These are phyloP conservation scores for Drosophila auraria DNA, from an alignment of 1,140 invertebrate genomes.

Conservation along the genomic window DNA sequence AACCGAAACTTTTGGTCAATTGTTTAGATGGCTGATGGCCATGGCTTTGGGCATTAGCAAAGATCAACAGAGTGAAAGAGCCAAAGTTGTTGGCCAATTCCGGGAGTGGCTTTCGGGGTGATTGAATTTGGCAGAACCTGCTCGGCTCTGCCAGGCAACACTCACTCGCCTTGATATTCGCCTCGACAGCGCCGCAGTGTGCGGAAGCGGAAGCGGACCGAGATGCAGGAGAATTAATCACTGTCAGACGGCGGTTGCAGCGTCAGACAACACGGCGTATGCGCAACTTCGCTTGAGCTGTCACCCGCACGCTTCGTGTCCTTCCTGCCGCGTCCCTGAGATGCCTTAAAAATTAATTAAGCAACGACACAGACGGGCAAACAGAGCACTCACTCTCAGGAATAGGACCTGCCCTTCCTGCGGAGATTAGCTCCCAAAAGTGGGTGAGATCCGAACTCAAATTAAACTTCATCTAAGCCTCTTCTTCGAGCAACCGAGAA, in stretches of 20 bases:
- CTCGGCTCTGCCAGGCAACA: background rate
- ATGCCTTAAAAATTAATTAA: conserved; percentile 75
- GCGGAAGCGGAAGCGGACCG: conserved; percentile 14
- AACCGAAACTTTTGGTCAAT: conserved; percentile 39
- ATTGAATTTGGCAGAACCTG: conserved; percentile 29
- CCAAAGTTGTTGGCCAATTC: conserved; percentile 31
- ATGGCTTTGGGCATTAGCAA: conserved; percentile 36
- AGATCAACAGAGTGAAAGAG: conserved; percentile 27
- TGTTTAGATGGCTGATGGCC: conserved; percentile 40
- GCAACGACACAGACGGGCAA: conserved; percentile 3
- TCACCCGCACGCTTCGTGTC: conserved; percentile 29
- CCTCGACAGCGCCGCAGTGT: conserved; percentile 13
- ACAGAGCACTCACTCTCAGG: background rate
- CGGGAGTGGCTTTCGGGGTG: conserved; percentile 28
- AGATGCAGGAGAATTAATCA: conserved; percentile 55
- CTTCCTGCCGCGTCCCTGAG: conserved; percentile 21
- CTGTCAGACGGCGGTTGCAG: conserved; percentile 49
- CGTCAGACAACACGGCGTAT: conserved; percentile 46
- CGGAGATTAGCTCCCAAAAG: conserved; percentile 40
- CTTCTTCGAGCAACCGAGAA: background rate
- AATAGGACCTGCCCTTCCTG: background rate
- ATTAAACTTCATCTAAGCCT: conserved; percentile 32
- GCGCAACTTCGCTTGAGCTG: conserved; percentile 43
- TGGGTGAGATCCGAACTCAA: conserved; percentile 19
- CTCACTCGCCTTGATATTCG: background rate